Conservation (phyloP, 2,797 vertebrate genomes). For the Iguana delicatissima region DNA sequence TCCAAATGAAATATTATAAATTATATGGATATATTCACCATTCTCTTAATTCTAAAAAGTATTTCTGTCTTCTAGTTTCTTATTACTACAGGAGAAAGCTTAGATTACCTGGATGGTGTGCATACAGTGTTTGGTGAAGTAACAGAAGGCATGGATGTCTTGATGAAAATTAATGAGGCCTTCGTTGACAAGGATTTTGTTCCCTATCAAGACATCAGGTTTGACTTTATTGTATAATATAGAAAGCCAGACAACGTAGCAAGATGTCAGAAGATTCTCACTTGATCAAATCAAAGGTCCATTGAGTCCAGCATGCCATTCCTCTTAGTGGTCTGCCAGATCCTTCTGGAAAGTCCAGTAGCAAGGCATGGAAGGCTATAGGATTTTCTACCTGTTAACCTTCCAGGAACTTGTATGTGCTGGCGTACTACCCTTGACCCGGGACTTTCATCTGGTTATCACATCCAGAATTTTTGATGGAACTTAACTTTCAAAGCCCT, state of each 20-base stretch:
- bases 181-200: conserved; percentile 96
- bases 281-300: not conserved
- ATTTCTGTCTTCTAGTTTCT: conserved; percentile 86
- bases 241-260: not conserved
- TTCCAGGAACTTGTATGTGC: not conserved
- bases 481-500: not conserved
- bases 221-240: conserved; percentile 48
- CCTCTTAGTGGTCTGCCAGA: not conserved
- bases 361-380: not conserved
- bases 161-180: conserved; percentile 93
- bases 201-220: conserved; percentile 98
- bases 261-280: not conserved
- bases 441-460: not conserved
- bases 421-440: not conserved
- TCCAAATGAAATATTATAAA: not conserved
- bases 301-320: not conserved
- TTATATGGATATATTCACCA: not conserved
- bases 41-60: conserved; percentile 4
- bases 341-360: not conserved
- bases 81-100: conserved; percentile 91
- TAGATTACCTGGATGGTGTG: conserved; percentile 95
- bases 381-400: not conserved
- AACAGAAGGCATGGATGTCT: conserved; percentile 93
- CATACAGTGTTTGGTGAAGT: conserved; percentile 98
- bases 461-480: not conserved